These are phyloP conservation scores for Cebus imitator DNA, from an alignment of 2,113 vertebrate species.

Conservation along the genomic window DNA sequence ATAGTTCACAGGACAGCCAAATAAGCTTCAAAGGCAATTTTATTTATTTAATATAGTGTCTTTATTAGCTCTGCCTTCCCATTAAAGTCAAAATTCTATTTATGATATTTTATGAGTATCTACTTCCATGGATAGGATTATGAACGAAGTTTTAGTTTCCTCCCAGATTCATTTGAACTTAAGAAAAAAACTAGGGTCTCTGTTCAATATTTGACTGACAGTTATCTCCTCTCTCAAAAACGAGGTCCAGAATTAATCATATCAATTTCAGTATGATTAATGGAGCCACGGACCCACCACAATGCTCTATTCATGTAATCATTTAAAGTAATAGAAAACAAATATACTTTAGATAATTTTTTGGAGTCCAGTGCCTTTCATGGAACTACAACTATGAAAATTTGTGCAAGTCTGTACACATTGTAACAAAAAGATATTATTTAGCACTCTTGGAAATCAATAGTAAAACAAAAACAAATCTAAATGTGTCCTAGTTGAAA, in stretches of 20 bases:
- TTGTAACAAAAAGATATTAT: not conserved
- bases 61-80: not conserved
- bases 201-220: not conserved
- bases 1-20: not conserved
- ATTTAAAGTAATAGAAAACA: not conserved
- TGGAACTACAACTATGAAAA: not conserved
- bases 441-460: not conserved
- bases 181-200: not conserved
- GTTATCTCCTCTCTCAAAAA: not conserved
- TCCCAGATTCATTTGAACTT: not conserved
- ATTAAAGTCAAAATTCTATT: not conserved
- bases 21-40: conserved; percentile 7
- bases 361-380: not conserved
- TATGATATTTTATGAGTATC: not conserved
- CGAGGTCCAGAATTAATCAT: not conserved
- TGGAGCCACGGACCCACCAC: not conserved
- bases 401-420: not conserved
- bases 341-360: not conserved
- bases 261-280: not conserved
- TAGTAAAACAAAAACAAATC: conserved; percentile 57
- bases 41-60: not conserved
- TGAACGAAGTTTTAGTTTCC: not conserved
- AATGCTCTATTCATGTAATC: not conserved
- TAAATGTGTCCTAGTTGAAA: not conserved
- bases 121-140: not conserved